A percentile compares a stretch with the other conserved stretches of the same genome.
These are phyloP conservation scores for Silvanus unidentatus DNA, from an alignment of 2,888 invertebrate species.

Conservation along the genomic window DNA sequence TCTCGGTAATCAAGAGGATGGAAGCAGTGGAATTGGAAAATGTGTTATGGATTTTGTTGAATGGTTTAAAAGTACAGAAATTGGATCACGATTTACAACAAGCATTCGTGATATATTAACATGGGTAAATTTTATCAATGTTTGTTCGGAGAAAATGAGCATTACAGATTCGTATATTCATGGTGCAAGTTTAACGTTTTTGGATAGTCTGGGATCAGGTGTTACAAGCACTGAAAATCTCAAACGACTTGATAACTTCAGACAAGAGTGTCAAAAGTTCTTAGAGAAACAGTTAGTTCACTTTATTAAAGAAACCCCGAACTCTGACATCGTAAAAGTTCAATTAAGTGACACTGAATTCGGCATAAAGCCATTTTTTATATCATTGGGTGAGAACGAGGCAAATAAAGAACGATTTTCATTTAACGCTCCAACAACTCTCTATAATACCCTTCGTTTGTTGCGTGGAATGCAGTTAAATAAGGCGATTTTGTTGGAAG, in stretches of 20 bases:
- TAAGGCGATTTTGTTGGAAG: slow-evolving; percentile 92
- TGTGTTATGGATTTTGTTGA: slow-evolving; percentile 75
- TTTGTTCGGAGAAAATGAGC: slow-evolving; percentile 46
- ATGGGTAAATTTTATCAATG: slow-evolving; percentile 88
- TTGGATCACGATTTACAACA: slow-evolving; percentile 67
- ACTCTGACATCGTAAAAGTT: slow-evolving; percentile 21
- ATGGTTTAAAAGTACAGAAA: slow-evolving; percentile 64
- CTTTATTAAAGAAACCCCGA: slow-evolving; percentile 11
- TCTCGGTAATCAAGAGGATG: slow-evolving; percentile 51
- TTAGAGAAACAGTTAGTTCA: slow-evolving; percentile 48
- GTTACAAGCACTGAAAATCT: slow-evolving; percentile 62
- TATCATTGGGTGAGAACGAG: slow-evolving; percentile 49
- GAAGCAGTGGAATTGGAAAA: slow-evolving; percentile 56
- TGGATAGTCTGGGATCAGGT: slow-evolving; percentile 89
- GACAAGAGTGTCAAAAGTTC: slow-evolving; percentile 51
- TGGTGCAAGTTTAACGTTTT: slow-evolving; percentile 84
- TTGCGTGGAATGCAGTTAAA: slow-evolving; percentile 84
- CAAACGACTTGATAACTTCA: slow-evolving; percentile 40
- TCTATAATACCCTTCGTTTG: slow-evolving; percentile 75
- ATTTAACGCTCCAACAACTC: slow-evolving; percentile 73
- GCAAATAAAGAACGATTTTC: slow-evolving; percentile 53
- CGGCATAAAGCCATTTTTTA: slow-evolving; percentile 74
- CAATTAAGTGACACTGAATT: slow-evolving; percentile 49
- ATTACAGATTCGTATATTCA: slow-evolving; percentile 71
- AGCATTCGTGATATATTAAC: slow-evolving; percentile 89